Conservation (phyloP, 1,140 invertebrate species). For the Rhizoglyphus robini region DNA sequence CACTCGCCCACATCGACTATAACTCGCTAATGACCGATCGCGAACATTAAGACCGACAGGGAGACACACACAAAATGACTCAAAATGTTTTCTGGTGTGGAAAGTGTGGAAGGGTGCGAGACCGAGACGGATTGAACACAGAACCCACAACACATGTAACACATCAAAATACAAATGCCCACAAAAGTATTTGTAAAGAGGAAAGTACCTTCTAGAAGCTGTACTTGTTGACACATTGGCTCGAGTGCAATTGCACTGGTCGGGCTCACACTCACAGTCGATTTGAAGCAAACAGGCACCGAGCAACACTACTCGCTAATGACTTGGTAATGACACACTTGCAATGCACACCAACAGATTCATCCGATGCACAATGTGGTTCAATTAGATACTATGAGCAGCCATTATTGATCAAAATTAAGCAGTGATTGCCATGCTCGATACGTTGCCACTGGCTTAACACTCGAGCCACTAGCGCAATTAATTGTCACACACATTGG, state of each 20-base stretch:
- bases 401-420: background rate
- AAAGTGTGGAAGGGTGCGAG: conserved; percentile 5
- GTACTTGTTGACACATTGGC: conserved; percentile 6
- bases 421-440: background rate
- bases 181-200: background rate
- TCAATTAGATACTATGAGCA: conserved; percentile 2
- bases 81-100: background rate
- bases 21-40: too few relatives aligned
- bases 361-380: background rate
- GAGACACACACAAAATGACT: background rate
- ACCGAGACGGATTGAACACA: conserved; percentile 2
- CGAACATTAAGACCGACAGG: too few relatives aligned
- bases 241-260: too few relatives aligned
- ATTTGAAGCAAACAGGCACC: too few relatives aligned
- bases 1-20: background rate
- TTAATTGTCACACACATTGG: background rate
- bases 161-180: background rate
- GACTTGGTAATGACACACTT: too few relatives aligned
- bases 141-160: background rate
- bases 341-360: conserved; percentile 5
- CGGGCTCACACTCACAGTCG: too few relatives aligned
- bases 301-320: background rate
- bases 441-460: background rate
- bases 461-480: background rate
- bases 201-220: too few relatives aligned